These are phyloP conservation scores for Euzophera pinguis DNA, from an alignment of 2,888 invertebrate species.

Conservation along the genomic window DNA sequence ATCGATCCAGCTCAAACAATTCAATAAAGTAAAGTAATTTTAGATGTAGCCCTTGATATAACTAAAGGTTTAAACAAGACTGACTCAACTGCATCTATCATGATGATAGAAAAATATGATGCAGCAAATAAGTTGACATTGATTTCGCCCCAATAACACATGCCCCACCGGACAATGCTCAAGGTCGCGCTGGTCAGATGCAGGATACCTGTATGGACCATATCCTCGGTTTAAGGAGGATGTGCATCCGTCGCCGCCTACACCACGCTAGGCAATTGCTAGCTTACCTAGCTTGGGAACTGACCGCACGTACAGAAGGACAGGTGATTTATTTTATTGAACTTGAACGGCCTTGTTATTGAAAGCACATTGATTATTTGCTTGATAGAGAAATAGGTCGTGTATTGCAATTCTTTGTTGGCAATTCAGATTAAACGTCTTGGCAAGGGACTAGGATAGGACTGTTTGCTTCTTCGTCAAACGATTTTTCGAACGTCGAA, in stretches of 20 bases:
- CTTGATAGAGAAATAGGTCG: background rate
- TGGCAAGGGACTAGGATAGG: no score
- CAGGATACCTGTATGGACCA: slow-evolving; percentile 50
- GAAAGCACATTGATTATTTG: background rate
- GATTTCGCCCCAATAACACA: background rate
- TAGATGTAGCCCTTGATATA: background rate
- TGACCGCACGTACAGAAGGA: background rate
- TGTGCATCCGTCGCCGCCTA: slow-evolving; percentile 61
- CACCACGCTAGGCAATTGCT: slow-evolving; percentile 30
- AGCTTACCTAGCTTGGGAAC: slow-evolving; percentile 23
- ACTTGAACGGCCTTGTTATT: background rate
- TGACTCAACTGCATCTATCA: background rate
- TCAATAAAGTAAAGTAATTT: no score
- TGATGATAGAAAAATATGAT: background rate
- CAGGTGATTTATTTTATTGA: background rate
- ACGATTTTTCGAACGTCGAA: no score
- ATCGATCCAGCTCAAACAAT: no score
- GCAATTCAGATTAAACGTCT: background rate
- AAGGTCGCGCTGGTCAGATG: slow-evolving; percentile 29
- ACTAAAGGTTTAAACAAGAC: background rate
- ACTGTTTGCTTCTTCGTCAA: no score
- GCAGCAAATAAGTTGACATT: slow-evolving; percentile 1
- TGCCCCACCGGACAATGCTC: slow-evolving; percentile 21
- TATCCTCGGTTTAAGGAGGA: slow-evolving; percentile 65
- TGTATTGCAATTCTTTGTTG: background rate